Base-by-base conservation (phyloP, 2,888 invertebrate genomes). In the Pachliopta kotzebuea region DNA sequence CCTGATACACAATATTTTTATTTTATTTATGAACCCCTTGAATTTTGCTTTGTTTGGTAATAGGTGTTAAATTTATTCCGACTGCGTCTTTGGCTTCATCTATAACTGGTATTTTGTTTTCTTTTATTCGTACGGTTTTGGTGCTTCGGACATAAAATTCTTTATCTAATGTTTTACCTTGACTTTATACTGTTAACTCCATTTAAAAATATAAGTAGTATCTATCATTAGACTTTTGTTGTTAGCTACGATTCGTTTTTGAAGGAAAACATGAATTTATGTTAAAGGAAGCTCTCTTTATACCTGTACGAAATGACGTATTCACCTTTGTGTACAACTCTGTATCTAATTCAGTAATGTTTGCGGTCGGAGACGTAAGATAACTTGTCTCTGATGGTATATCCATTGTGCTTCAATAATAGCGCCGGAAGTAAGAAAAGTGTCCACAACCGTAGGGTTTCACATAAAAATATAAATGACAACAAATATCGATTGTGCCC, bases 401-500 rank as follows among this genome's bases (percentile, higher is more conserved):
- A 55, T 72, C 72, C 65, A 76, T 79, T 83, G 81, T 81, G 63
- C 56, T 61, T 56, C 60, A 55, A 84, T 79, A 84, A 85, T 79
- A 57, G 69, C 70, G 72, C 86, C 87, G 88, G 88, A 88, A 83
- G 86, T 86, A 79, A 78, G 76, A 76, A 76, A 63, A 78, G 76
- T 77, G 76, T 76, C 75, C 76, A 71, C 75, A 74, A 78, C 79
- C 77, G 72, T 68, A 72, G 74, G 77, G 74, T 76, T 78, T 76
- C 75, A 75, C 78, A 79, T 80, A 80, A 83, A 79, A 80, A 80
- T 74, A 86, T 80, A 85, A 83, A 86, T 80, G 86, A 84, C 84
- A 87, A 84, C 83, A 87, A 89, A 88, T 85, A 86, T 75, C 77
- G 76, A 78, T 81, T 85, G 78, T 77, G 73, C 78, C 73, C 76